A percentile compares a stretch with the other conserved stretches of the same genome.
phyloP scores from a whole-genome alignment of 2,797 vertebrate genomes.

The Rhyacichthys aspro region DNA sequence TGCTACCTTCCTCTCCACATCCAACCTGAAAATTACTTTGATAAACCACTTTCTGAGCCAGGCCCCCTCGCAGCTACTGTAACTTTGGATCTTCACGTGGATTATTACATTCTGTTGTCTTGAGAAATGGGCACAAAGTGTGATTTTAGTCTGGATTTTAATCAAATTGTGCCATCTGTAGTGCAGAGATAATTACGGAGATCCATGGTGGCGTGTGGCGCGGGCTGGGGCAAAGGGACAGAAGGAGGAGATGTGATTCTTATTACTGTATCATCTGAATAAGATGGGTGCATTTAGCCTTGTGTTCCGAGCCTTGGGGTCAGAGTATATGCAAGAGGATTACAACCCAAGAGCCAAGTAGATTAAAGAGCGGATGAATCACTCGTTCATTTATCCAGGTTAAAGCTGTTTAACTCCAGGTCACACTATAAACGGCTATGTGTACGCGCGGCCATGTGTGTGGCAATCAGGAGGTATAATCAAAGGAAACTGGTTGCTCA shows the following conservation, averaged over 20 bases:
- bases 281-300: slow-evolving; percentile 56
- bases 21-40: slow-evolving; percentile 55
- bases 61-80: slow-evolving; percentile 26
- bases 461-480: slow-evolving; percentile 55
- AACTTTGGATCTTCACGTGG: slow-evolving; percentile 41
- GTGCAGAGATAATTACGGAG: slow-evolving; percentile 62
- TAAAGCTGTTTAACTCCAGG: slow-evolving; percentile 21
- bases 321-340: slow-evolving; percentile 68
- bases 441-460: background rate
- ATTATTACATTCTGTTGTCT: slow-evolving; percentile 42
- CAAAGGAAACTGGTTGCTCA: slow-evolving; percentile 45
- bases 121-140: slow-evolving; percentile 30
- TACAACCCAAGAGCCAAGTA: slow-evolving; percentile 59
- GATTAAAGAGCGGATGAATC: slow-evolving; percentile 65
- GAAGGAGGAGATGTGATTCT: slow-evolving; percentile 63
- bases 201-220: slow-evolving; percentile 54
- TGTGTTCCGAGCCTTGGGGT: slow-evolving; percentile 64
- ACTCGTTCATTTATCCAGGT: slow-evolving; percentile 39
- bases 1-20: slow-evolving; percentile 54
- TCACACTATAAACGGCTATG: slow-evolving; percentile 22
- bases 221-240: slow-evolving; percentile 41
- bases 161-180: slow-evolving; percentile 70
- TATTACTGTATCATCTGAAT: slow-evolving; percentile 67
- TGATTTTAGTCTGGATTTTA: slow-evolving; percentile 45
- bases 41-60: slow-evolving; percentile 46